Conservation (phyloP, 2,888 invertebrate genomes). For the Barypeithes pellucidus region DNA sequence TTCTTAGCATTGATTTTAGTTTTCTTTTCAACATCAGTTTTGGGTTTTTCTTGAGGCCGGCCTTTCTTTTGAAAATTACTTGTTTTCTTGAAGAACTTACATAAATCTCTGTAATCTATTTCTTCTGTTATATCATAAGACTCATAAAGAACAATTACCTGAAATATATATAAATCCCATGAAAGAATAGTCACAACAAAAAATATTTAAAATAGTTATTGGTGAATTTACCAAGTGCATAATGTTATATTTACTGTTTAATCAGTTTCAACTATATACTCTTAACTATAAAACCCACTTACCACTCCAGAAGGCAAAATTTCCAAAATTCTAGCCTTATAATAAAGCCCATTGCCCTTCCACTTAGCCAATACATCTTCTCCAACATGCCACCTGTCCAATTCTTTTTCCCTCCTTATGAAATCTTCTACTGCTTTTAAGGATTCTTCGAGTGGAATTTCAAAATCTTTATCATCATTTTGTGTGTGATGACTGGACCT, state of each 20-base stretch:
- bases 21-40: neutral
- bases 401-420: conserved; percentile 45
- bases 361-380: conserved; percentile 45
- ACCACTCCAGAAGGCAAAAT: conserved; percentile 40
- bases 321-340: conserved; percentile 46
- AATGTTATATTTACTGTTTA: neutral
- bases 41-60: neutral
- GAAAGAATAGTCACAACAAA: neutral
- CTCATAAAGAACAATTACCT: conserved; percentile 42
- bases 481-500: conserved; percentile 10
- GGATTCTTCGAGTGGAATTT: conserved; percentile 50
- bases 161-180: conserved; percentile 10
- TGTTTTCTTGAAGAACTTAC: conserved; percentile 42
- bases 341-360: conserved; percentile 48
- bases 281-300: conserved; percentile 12
- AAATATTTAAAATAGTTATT: neutral
- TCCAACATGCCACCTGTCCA: conserved; percentile 41
- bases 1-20: conserved; percentile 1
- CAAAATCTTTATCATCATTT: conserved; percentile 50
- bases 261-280: too few species aligned
- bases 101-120: conserved; percentile 41
- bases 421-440: conserved; percentile 47
- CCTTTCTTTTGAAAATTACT: conserved; percentile 33
- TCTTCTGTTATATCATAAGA: conserved; percentile 44
- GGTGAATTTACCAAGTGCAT: too few species aligned